phyloP scores from a whole-genome alignment of 2,888 invertebrate species.

The Lithophane socia region DNA sequence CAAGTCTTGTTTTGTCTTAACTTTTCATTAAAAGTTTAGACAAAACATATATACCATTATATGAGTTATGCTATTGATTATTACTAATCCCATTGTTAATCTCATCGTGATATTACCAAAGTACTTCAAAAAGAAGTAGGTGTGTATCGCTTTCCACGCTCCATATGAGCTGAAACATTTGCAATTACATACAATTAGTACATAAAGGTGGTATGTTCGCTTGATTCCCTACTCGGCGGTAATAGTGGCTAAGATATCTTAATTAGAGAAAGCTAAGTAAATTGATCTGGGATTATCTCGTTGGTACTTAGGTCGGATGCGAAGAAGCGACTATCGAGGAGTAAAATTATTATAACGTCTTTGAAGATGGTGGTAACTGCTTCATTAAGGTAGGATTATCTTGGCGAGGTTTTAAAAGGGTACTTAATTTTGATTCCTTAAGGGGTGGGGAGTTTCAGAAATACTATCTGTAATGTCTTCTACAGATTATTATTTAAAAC shows the following conservation, averaged over 20 bases:
- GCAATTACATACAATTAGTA: slow-evolving; percentile 56
- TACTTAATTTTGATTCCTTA: slow-evolving; percentile 5
- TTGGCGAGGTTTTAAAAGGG: background rate
- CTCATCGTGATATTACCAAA: slow-evolving; percentile 22
- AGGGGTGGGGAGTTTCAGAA: background rate
- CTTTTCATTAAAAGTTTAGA: too few relatives aligned
- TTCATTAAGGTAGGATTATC: slow-evolving; percentile 20
- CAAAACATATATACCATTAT: too few relatives aligned
- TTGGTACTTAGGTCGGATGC: slow-evolving; percentile 19
- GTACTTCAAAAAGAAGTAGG: slow-evolving; percentile 33
- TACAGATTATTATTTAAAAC: background rate
- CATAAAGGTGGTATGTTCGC: slow-evolving; percentile 23
- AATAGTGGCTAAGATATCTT: slow-evolving; percentile 46
- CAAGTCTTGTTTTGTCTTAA: background rate
- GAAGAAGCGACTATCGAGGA: background rate
- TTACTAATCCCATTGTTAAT: slow-evolving; percentile 15
- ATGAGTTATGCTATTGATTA: background rate
- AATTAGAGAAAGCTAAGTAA: slow-evolving; percentile 56
- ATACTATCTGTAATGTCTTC: background rate
- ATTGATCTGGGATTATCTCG: slow-evolving; percentile 55
- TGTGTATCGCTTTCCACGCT: slow-evolving; percentile 53
- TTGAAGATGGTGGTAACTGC: background rate
- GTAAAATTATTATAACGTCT: slow-evolving; percentile 19
- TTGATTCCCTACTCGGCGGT: slow-evolving; percentile 30
- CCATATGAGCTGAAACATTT: slow-evolving; percentile 51